Conservation (phyloP, 2,888 invertebrate genomes). For the Pseudeuparius sepicola region DNA sequence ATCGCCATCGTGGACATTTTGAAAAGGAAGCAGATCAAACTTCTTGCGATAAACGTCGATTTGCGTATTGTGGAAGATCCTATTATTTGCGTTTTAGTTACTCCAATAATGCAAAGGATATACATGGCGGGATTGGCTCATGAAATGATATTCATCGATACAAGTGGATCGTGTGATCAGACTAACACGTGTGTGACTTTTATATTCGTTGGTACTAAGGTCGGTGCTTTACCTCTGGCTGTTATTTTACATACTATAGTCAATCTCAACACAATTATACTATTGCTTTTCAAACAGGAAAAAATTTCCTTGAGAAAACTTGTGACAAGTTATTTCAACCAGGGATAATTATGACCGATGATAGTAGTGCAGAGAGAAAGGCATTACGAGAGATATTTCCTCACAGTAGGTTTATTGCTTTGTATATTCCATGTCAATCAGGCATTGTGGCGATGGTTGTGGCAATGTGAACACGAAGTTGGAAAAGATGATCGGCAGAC, state of each 20-base stretch:
- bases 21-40: conserved; percentile 6
- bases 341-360: conserved; percentile 4
- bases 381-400: conserved; percentile 4
- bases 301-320: conserved; percentile 4
- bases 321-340: conserved; percentile 3
- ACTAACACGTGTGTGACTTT: conserved; percentile 14
- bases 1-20: conserved; percentile 3
- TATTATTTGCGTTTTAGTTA: conserved; percentile 5
- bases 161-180: conserved; percentile 16
- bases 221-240: conserved; percentile 13
- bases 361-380: conserved; percentile 4
- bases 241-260: conserved; percentile 6
- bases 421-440: conserved; percentile 8
- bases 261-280: conserved; percentile 4
- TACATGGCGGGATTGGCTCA: conserved; percentile 7
- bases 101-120: conserved; percentile 6
- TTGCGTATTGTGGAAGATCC: conserved; percentile 4
- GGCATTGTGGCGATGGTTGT: conserved; percentile 7
- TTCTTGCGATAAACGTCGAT: not conserved
- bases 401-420: conserved; percentile 4
- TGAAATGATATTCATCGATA: conserved; percentile 8
- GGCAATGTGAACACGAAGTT: conserved; percentile 4
- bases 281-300: conserved; percentile 1
- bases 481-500: conserved; percentile 5
- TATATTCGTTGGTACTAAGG: conserved; percentile 12